Evolutionary conservation across 2,888 invertebrate species (phyloP).

Genomic region (Scaptomyza reducta): DNA sequence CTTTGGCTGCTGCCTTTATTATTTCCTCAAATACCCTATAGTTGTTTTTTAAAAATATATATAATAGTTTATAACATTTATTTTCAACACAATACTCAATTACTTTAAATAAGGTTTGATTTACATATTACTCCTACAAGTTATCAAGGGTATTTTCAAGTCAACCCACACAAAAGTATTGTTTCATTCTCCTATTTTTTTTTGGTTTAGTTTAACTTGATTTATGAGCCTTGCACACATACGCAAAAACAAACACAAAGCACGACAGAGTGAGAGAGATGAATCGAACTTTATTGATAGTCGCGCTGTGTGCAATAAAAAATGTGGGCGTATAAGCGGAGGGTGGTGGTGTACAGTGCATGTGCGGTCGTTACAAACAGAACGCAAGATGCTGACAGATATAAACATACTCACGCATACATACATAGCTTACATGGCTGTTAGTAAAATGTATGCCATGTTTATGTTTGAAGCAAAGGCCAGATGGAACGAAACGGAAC

Average conservation of each 20-base stretch:
- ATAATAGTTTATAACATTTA: background rate
- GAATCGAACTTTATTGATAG: conserved; percentile 74
- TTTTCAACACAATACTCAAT: too few relatives aligned
- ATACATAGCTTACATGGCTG: conserved; percentile 11
- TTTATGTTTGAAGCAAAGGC: conserved; percentile 52
- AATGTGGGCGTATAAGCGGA: conserved; percentile 13
- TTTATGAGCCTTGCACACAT: conserved; percentile 57
- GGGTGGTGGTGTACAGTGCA: background rate
- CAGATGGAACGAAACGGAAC: conserved; percentile 20
- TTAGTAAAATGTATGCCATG: conserved; percentile 49
- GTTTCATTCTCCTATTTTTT: conserved; percentile 9
- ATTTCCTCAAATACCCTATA: conserved; percentile 1
- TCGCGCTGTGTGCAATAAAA: conserved; percentile 62
- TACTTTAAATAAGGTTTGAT: too few relatives aligned
- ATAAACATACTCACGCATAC: conserved; percentile 6
- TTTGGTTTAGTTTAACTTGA: conserved; percentile 66
- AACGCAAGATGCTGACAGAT: conserved; percentile 56
- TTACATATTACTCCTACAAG: background rate
- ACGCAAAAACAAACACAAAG: conserved; percentile 19
- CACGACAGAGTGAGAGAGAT: conserved; percentile 7
- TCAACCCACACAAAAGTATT: background rate
- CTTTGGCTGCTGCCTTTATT: conserved; percentile 31
- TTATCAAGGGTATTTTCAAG: conserved; percentile 12
- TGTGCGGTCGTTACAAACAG: conserved; percentile 17
- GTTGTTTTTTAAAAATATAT: background rate